Evolutionary conservation across 2,113 vertebrate genomes (phyloP).

Genomic region (Oryctolagus cuniculus): DNA sequence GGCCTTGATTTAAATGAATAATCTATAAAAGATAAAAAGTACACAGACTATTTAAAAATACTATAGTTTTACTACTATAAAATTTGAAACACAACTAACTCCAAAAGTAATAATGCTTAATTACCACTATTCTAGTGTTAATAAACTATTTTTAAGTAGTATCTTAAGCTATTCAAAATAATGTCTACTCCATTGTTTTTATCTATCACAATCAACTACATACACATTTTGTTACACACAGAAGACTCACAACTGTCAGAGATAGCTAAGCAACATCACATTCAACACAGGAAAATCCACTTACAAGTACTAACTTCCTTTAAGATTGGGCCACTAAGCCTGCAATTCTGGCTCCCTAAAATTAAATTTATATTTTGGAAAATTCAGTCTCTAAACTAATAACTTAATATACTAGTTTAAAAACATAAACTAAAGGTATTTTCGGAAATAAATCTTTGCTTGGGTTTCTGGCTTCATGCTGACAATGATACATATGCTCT

Average conservation of each 20-base stretch:
- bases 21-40: neutral
- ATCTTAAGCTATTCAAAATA: constrained; percentile 1
- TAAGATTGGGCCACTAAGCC: neutral
- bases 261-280: neutral
- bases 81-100: neutral
- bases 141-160: too few species aligned
- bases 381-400: neutral
- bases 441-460: neutral
- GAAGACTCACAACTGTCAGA: neutral
- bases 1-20: neutral
- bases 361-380: neutral
- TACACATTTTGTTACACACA: neutral
- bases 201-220: neutral
- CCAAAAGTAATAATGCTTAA: neutral
- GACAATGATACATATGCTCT: neutral
- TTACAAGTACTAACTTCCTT: neutral
- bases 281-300: neutral
- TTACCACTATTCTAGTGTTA: neutral
- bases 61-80: neutral
- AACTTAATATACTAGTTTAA: neutral
- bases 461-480: neutral
- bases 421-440: neutral
- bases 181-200: neutral
- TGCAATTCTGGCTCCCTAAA: neutral
- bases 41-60: neutral